Percentiles rank a stretch among this genome's conserved stretches.
Evolutionary conservation across 2,113 vertebrate species (phyloP).

Genomic region (Rafetus swinhoei): DNA sequence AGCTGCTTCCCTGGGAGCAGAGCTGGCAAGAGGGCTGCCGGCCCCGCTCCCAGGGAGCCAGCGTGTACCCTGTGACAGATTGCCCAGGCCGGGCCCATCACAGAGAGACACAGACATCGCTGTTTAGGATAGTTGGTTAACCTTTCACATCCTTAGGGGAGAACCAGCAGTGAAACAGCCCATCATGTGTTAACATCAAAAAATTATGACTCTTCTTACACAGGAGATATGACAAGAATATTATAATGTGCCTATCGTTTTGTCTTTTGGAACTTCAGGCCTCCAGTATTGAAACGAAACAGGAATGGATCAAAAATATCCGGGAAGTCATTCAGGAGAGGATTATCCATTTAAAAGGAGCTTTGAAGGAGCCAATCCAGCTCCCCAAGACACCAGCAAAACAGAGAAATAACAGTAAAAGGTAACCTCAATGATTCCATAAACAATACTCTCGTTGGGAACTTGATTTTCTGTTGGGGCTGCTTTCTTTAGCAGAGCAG

Average conservation of each 20-base stretch:
- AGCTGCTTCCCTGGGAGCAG: no score
- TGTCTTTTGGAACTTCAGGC: slow-evolving; percentile 80
- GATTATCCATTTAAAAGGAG: slow-evolving; percentile 97
- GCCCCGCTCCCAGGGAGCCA: no score
- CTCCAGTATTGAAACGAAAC: slow-evolving; percentile 94
- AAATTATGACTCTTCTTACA: not conserved
- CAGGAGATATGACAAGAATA: not conserved
- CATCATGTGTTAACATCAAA: not conserved
- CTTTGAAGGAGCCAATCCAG: slow-evolving; percentile 95
- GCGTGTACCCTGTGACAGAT: no score
- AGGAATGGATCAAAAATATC: slow-evolving; percentile 99
- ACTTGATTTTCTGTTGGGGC: not conserved
- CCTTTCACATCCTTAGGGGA: not conserved
- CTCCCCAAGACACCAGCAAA: slow-evolving; percentile 94
- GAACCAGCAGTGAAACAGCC: not conserved
- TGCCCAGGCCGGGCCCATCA: no score
- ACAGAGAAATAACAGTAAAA: slow-evolving; percentile 92
- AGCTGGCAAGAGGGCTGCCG: no score
- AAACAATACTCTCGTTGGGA: not conserved
- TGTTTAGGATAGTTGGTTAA: no score
- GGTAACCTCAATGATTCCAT: slow-evolving; percentile 74
- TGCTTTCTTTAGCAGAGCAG: not conserved
- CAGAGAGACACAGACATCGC: no score
- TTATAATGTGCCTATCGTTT: slow-evolving; percentile 21
- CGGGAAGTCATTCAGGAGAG: slow-evolving; percentile 98